phyloP scores from a whole-genome alignment of 2,888 invertebrate genomes.

The Autographa gamma region DNA sequence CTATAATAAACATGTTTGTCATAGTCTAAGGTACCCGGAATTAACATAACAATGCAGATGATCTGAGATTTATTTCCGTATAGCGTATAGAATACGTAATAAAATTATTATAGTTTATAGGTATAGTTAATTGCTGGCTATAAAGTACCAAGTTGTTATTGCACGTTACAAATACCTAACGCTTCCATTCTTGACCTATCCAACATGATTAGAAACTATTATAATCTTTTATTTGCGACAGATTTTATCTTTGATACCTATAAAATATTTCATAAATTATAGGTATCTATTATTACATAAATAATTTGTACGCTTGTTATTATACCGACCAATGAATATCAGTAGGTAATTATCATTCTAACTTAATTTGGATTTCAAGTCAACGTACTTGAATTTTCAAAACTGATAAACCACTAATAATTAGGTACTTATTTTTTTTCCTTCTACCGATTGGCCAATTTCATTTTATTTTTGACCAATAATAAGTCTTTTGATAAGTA shows the following conservation, averaged over 20 bases:
- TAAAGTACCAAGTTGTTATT: neutral
- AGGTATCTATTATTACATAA: no score
- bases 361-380: no score
- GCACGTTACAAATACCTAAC: neutral
- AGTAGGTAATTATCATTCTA: no score
- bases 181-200: neutral
- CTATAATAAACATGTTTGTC: neutral
- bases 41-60: constrained; percentile 30
- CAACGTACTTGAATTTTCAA: no score
- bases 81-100: neutral
- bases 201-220: neutral
- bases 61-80: constrained; percentile 37
- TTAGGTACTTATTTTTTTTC: neutral
- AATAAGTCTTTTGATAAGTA: neutral
- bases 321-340: no score
- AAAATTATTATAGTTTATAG: neutral
- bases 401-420: neutral
- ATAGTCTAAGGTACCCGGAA: constrained; percentile 19
- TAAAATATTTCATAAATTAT: neutral
- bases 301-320: no score
- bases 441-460: neutral
- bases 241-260: neutral
- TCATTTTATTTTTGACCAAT: neutral
- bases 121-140: neutral
- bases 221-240: no score